Base-by-base conservation (phyloP, 1,140 invertebrate genomes). In the Drosophila ananassae region DNA sequence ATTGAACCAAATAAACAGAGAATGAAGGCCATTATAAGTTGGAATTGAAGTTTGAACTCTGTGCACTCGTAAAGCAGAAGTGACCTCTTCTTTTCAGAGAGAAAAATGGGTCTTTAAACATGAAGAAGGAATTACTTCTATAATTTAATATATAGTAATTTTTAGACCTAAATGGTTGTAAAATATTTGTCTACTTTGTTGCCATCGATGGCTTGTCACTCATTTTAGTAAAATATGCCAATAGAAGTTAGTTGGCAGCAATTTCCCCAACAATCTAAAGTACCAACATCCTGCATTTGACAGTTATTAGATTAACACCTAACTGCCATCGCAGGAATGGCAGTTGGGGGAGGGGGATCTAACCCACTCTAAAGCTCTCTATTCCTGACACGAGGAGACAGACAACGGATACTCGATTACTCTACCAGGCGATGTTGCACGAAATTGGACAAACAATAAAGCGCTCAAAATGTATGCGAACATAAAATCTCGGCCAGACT, bases 251-350 rank as follows among this genome's bases (percentile, higher is more conserved):
- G 67, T 69, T 71, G 69, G 67, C 67, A 71, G 67, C 67, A 57
- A 74, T 75, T 54, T 73, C 30, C 41, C 57, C 21, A 50, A 3
- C 48, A 50, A 73, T 62, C 52, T 58, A 55, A 73, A 82, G 76
- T 73, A 77, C 56, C 69, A 66, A 58, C 82, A 69, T 76, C 61
- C 83, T 87, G 82, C 75, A 87, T 76, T 79, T 87, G 82, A 87
- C 83, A 87, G 82, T 87, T 87, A 87, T 87, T 87, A 87, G 82
- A 87, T 87, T 87, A 87, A 87, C 82, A 87, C 83, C 83, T 82
- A 89, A 76, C 73, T 59, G 44, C 25, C 53, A 54, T 13, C 44
- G 9, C 34, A 37, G 54, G 51, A 32, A 21, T 34, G 64, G 37
- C 2, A 69, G 50, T 10, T 39, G 37, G 37, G 2, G 37, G 30